Evolutionary conservation across 2,797 vertebrate species (phyloP).

Genomic region (Mus caroli): DNA sequence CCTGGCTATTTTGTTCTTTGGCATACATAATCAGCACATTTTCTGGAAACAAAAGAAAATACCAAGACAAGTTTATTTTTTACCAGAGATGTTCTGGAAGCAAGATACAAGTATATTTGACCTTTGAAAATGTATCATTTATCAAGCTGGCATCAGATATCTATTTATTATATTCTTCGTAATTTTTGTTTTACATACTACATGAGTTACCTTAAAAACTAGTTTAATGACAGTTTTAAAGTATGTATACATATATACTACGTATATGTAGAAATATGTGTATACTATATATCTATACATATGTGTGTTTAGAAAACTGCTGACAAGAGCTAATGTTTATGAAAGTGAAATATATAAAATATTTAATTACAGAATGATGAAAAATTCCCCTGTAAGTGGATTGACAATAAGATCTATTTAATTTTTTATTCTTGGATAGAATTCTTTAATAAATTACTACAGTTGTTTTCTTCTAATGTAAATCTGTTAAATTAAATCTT

Average conservation of each 20-base stretch:
- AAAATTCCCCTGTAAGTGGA: neutral
- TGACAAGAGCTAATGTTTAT: slow-evolving; percentile 30
- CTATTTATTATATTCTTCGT: neutral
- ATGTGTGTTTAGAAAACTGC: neutral
- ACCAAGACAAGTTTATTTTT: neutral
- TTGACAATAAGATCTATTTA: neutral
- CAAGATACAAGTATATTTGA: slow-evolving; percentile 3
- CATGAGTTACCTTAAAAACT: neutral
- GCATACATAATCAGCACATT: neutral
- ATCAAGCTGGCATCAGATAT: neutral
- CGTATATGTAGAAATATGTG: neutral
- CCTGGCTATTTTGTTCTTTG: slow-evolving; percentile 15
- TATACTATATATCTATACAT: neutral
- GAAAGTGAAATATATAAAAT: neutral
- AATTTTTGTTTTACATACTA: neutral
- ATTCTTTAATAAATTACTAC: neutral
- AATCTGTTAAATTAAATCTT: slow-evolving; percentile 8
- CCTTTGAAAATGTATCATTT: neutral
- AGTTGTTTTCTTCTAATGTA: neutral
- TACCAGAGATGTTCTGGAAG: neutral
- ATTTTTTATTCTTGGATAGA: neutral
- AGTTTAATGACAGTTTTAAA: neutral
- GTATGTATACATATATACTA: neutral
- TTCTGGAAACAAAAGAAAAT: slow-evolving; percentile 26
- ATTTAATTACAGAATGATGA: slow-evolving; percentile 22